phyloP scores from a whole-genome alignment of 1,140 invertebrate species.

The Leptonema lineaticorne region DNA sequence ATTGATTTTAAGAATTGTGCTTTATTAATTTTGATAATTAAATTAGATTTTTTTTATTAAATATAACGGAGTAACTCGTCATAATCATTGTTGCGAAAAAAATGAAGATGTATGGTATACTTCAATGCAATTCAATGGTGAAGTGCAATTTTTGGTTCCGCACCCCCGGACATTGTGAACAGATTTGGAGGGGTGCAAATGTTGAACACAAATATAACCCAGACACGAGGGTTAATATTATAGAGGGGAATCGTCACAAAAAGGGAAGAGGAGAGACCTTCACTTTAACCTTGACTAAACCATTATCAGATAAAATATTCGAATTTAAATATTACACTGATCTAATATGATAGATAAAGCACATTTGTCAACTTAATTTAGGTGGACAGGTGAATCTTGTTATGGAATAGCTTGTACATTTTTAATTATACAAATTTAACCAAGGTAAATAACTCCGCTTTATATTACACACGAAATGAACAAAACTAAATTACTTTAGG shows the following conservation, averaged over 20 bases:
- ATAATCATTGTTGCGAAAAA: background rate
- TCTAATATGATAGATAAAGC: background rate
- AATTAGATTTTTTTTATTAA: too few species aligned
- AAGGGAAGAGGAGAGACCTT: constrained; percentile 3
- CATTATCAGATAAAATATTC: constrained; percentile 10
- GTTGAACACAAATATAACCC: background rate
- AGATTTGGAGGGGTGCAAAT: constrained; percentile 3
- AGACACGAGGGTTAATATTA: background rate
- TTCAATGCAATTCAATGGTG: background rate
- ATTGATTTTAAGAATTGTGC: too few species aligned
- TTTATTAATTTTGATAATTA: too few species aligned
- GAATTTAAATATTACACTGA: background rate
- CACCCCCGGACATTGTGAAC: background rate
- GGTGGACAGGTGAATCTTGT: too few species aligned
- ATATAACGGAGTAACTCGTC: too few species aligned
- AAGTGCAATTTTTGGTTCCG: constrained; percentile 4
- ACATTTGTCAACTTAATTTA: background rate
- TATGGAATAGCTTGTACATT: too few species aligned
- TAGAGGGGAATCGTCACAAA: background rate
- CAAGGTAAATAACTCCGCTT: too few species aligned
- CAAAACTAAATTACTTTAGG: background rate
- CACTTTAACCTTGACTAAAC: constrained; percentile 10
- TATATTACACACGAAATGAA: too few species aligned
- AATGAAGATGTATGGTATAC: background rate
- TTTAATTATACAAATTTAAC: too few species aligned